phyloP scores from a whole-genome alignment of 2,113 vertebrate genomes.

The Jaculus jaculus region DNA sequence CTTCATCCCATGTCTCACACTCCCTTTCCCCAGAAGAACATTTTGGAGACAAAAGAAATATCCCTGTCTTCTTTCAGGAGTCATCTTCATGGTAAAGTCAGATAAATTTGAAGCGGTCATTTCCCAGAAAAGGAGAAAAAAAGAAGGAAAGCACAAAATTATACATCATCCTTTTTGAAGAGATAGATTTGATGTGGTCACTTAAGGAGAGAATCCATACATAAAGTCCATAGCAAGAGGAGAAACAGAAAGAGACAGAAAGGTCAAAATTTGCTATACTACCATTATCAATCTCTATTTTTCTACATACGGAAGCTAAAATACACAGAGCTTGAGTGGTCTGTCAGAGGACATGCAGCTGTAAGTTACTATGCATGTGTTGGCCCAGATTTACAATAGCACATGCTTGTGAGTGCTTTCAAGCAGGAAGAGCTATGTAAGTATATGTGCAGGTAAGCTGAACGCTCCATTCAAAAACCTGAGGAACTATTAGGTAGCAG shows the following conservation, averaged over 20 bases:
- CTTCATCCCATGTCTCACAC: neutral
- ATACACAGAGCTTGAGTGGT: neutral
- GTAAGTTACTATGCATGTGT: neutral
- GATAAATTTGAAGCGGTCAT: neutral
- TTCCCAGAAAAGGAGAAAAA: slow-evolving; percentile 18
- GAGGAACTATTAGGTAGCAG: neutral
- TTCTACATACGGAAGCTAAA: neutral
- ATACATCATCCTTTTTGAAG: neutral
- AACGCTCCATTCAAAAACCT: neutral
- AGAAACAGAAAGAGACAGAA: neutral
- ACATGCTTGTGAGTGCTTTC: neutral
- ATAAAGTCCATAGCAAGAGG: neutral
- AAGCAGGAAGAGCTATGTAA: neutral
- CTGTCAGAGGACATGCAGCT: neutral
- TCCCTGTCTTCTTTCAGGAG: neutral
- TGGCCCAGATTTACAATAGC: neutral
- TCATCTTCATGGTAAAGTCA: neutral
- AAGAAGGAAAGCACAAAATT: neutral
- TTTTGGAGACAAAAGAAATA: slow-evolving; percentile 6
- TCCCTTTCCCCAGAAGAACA: neutral
- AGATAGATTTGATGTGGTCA: neutral
- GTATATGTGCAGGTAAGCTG: neutral
- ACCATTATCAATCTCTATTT: neutral
- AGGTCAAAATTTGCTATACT: no score
- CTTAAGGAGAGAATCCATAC: neutral